Evolutionary conservation across 37 sponge, comb jelly and placozoan species (phyloP).

Genomic region (Beroe ovata): DNA sequence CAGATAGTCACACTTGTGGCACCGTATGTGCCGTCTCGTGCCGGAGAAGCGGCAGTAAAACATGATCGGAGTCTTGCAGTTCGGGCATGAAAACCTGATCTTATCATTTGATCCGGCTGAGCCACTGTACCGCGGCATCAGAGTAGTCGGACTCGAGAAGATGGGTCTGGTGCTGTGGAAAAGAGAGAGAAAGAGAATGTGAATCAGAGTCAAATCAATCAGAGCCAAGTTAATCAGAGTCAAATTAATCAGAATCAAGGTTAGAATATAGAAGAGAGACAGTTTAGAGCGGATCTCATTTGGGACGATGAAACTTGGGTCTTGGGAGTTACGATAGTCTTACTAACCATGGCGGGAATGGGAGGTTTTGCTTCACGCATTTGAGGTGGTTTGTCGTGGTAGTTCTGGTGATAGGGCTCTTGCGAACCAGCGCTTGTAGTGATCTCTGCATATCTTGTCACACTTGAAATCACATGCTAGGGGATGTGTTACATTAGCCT

Average conservation of each 20-base stretch:
- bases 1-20: constrained; percentile 60
- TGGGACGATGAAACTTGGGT: no score
- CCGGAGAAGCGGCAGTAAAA: constrained; percentile 62
- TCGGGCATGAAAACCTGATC: constrained; percentile 35
- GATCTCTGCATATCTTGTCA: neutral
- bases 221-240: no score
- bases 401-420: neutral
- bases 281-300: no score
- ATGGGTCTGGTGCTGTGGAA: neutral
- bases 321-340: no score
- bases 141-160: neutral
- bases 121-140: constrained; percentile 45
- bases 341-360: neutral
- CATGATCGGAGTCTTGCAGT: constrained; percentile 56
- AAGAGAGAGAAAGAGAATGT: no score
- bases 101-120: neutral
- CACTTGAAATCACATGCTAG: no score
- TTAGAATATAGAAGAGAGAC: no score
- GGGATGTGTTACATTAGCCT: no score
- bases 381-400: neutral
- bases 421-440: neutral
- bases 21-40: constrained; percentile 49
- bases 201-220: no score
- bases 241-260: no score
- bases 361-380: neutral